Evolutionary conservation across 2,888 invertebrate genomes (phyloP).

Genomic region (Sinopyrophorus schimmeli): DNA sequence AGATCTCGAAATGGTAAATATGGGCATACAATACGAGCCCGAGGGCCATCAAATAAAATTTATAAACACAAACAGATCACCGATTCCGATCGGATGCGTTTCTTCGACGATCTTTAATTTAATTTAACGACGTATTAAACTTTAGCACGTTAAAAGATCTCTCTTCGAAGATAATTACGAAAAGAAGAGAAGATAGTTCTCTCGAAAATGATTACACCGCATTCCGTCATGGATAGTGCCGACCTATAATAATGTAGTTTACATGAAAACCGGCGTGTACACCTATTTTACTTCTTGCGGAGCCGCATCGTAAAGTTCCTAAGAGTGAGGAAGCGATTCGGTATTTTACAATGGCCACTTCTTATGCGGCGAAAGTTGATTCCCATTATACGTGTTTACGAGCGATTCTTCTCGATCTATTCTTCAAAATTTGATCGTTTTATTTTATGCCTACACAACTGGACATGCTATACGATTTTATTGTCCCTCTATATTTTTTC

Average conservation of each 20-base stretch:
- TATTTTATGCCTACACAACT: constrained; percentile 23
- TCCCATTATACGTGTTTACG: constrained; percentile 36
- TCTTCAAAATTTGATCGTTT: constrained; percentile 26
- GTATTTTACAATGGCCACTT: constrained; percentile 36
- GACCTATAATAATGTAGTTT: constrained; percentile 44
- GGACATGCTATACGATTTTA: constrained; percentile 23
- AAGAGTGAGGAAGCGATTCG: constrained; percentile 36
- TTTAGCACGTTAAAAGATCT: too few species aligned
- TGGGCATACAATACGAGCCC: too few species aligned
- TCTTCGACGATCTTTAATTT: too few species aligned
- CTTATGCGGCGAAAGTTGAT: constrained; percentile 29
- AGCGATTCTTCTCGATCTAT: constrained; percentile 32
- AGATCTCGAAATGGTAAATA: too few species aligned
- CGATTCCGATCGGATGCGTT: too few species aligned
- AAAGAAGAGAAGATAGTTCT: too few species aligned
- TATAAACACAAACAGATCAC: too few species aligned
- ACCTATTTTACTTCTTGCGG: constrained; percentile 38
- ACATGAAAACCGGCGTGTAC: constrained; percentile 39
- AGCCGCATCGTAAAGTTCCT: constrained; percentile 36
- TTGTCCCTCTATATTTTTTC: too few species aligned
- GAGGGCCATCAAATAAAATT: too few species aligned
- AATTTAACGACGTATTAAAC: too few species aligned
- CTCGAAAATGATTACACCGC: too few species aligned
- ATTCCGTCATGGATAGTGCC: constrained; percentile 45
- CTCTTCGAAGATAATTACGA: too few species aligned